phyloP scores from a whole-genome alignment of 1,140 invertebrate species.

The Orchestia grillus region DNA sequence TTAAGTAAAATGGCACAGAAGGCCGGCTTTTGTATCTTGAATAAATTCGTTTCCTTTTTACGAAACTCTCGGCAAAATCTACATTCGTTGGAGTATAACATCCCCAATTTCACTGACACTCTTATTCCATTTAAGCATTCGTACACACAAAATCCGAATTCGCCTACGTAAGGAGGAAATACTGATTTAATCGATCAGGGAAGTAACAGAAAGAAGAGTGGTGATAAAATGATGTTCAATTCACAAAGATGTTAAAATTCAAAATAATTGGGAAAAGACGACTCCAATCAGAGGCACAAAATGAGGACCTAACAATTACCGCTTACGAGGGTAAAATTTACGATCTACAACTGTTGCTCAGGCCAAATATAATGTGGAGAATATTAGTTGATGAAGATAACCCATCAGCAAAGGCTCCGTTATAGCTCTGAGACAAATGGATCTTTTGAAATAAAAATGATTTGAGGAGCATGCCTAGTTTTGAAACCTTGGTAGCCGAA shows the following conservation, averaged over 20 bases:
- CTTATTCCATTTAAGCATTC: neutral
- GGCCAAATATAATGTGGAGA: too few relatives aligned
- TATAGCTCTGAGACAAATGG: too few relatives aligned
- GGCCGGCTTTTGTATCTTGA: neutral
- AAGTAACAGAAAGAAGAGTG: neutral
- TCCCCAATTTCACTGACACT: neutral
- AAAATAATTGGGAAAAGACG: neutral
- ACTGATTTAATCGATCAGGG: neutral
- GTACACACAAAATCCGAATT: neutral
- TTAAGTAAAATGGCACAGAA: neutral
- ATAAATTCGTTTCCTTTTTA: neutral
- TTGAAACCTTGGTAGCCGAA: neutral
- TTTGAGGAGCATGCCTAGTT: neutral
- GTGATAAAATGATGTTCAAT: neutral
- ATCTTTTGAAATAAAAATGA: neutral
- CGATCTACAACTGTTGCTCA: too few relatives aligned
- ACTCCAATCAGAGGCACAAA: neutral
- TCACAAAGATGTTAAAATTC: neutral
- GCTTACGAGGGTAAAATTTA: too few relatives aligned
- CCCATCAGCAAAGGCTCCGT: too few relatives aligned
- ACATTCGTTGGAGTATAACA: neutral
- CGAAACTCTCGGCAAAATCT: neutral
- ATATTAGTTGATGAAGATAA: too few relatives aligned
- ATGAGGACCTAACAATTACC: too few relatives aligned
- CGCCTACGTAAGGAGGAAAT: neutral